Evolutionary conservation across 2,797 vertebrate species (phyloP), one percentile per base, ranked within the genome.

Genomic region (Xyrichtys novacula): DNA sequence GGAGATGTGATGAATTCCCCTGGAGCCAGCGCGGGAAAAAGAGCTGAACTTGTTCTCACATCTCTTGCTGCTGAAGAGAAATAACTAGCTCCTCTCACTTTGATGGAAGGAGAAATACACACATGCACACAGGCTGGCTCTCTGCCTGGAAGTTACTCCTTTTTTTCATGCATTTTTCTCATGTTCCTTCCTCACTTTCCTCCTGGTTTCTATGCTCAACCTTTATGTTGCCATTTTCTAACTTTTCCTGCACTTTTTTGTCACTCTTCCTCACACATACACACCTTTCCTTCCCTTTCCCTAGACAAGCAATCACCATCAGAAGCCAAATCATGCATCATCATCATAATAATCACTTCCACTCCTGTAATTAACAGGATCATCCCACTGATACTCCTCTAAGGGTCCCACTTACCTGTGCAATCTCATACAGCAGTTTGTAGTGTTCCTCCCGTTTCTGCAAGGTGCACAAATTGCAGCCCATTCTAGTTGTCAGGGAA

Each of bases 361-460:
- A 49, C 16, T 26, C 25, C 53, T 36, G 60, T 55, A 38, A 25
- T 74, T 39, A 64, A 64, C n/a, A n/a, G n/a, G 19, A 57, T 66
- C 16, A 53, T 32, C 58, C 31, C 28, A 1, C 17, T 2, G 34
- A 54, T 15, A 1, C 23, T 40, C 10, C 23, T n/a, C 4, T 20
- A 1, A n/a, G 50, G 32, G 28, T 62, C 69, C 65, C 70, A 69
- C 97, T 97, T 93, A 99, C 97, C 96, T 98, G 97, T 87, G 96
- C 96, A 88, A 99, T 97, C 96, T 99, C 97, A 86, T 99, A 98
- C 29, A 99, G 96, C 94, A 98, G 96, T 96, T 97, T 98, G 95
- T 99, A 99, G 94, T 97, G 97, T 85, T 98, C 97, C 91, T 99
- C 97, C 94, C 96, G 95, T 94, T 98, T 99, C 96, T 97, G 97